A percentile compares a stretch with the other conserved stretches of the same genome.
These are phyloP conservation scores for Macrotrachela quadricornifera DNA, from an alignment of 1,140 invertebrate genomes.

Conservation along the genomic window DNA sequence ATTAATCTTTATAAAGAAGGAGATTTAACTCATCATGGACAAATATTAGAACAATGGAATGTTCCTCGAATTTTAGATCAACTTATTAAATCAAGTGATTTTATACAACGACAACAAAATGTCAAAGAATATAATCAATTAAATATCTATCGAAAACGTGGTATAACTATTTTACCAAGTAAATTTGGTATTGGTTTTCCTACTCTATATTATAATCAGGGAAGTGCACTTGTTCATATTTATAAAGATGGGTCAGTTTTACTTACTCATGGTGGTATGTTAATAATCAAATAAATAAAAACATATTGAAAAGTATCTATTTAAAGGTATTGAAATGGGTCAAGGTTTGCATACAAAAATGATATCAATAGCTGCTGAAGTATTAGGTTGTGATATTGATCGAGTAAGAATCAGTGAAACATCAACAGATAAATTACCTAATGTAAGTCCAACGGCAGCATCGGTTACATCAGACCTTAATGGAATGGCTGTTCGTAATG, in stretches of 20 bases:
- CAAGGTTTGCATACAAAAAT: slow-evolving; percentile 86
- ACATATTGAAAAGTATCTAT: too few species aligned
- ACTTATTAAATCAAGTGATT: slow-evolving; percentile 34
- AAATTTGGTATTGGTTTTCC: slow-evolving; percentile 74
- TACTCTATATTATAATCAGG: slow-evolving; percentile 56
- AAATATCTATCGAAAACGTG: slow-evolving; percentile 65
- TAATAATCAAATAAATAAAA: too few species aligned
- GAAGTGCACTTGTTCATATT: slow-evolving; percentile 61
- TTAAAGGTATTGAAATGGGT: slow-evolving; percentile 51
- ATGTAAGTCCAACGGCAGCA: slow-evolving; percentile 72
- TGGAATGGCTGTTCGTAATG: slow-evolving; percentile 56
- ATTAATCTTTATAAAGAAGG: slow-evolving; percentile 23
- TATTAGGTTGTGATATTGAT: slow-evolving; percentile 45
- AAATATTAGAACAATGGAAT: slow-evolving; percentile 42
- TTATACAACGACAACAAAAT: slow-evolving; percentile 36
- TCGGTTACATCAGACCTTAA: slow-evolving; percentile 74
- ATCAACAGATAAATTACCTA: slow-evolving; percentile 74
- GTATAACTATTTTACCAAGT: slow-evolving; percentile 58
- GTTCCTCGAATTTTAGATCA: slow-evolving; percentile 47
- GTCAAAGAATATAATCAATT: slow-evolving; percentile 52
- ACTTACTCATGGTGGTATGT: slow-evolving; percentile 67
- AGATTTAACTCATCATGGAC: slow-evolving; percentile 16
- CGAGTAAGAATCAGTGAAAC: slow-evolving; percentile 71
- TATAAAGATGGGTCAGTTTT: slow-evolving; percentile 77
- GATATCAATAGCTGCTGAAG: slow-evolving; percentile 43